Conservation (phyloP, 2,797 vertebrate species). For the Distichodus sexfasciatus region DNA sequence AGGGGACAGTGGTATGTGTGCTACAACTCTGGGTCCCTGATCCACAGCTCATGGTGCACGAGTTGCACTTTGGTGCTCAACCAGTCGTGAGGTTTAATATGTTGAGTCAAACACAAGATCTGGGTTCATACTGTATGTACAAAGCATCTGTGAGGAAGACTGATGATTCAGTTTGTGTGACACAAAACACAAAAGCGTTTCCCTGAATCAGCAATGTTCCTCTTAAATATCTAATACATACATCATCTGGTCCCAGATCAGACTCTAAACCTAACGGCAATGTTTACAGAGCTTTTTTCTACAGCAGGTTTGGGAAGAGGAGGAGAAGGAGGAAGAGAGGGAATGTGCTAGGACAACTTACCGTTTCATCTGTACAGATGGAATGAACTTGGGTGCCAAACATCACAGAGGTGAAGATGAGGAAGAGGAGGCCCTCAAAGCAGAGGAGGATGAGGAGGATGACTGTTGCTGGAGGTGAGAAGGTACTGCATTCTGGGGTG, state of each 20-base stretch:
- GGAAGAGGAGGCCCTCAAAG: slow-evolving; percentile 96
- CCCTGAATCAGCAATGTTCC: neutral
- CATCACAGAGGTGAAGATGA: slow-evolving; percentile 99
- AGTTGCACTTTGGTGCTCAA: neutral
- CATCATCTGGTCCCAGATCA: neutral
- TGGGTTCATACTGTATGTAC: no score
- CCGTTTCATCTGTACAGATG: slow-evolving; percentile 98
- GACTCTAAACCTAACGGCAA: neutral
- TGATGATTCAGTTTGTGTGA: no score
- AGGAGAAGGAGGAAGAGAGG: neutral
- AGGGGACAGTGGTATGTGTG: neutral
- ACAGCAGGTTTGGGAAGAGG: slow-evolving; percentile 7
- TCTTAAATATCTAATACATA: neutral
- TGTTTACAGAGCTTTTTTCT: neutral
- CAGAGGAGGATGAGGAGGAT: slow-evolving; percentile 97
- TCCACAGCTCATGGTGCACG: neutral
- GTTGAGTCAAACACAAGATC: no score
- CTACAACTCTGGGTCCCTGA: neutral
- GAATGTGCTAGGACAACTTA: slow-evolving; percentile 71
- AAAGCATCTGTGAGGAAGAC: neutral
- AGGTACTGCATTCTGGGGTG: slow-evolving; percentile 92
- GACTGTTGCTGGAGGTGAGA: slow-evolving; percentile 95
- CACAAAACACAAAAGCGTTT: neutral
- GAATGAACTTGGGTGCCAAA: slow-evolving; percentile 99
- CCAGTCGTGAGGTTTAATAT: neutral